phyloP scores from a whole-genome alignment of 2,888 invertebrate genomes.

The Entomobrya proxima region DNA sequence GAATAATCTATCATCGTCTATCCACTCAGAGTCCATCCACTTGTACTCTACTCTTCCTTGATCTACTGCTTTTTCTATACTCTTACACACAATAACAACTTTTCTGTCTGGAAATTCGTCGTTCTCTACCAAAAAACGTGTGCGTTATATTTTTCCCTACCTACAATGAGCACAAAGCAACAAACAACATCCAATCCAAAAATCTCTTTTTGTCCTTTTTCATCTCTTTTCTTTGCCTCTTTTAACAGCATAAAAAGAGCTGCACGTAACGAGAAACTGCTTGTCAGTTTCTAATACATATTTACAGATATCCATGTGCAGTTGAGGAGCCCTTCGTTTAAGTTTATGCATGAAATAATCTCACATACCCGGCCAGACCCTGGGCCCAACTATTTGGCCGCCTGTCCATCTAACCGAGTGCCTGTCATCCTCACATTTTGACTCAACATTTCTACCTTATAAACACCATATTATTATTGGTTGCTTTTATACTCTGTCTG shows the following conservation, averaged over 20 bases:
- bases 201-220: slow-evolving; percentile 70
- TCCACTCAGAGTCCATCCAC: slow-evolving; percentile 66
- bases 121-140: neutral
- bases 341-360: slow-evolving; percentile 47
- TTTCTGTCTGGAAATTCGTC: slow-evolving; percentile 37
- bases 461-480: slow-evolving; percentile 48
- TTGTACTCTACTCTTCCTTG: slow-evolving; percentile 48
- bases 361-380: slow-evolving; percentile 17
- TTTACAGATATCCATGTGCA: slow-evolving; percentile 15
- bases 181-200: slow-evolving; percentile 64
- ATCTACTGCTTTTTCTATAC: slow-evolving; percentile 33
- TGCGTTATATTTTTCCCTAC: slow-evolving; percentile 33
- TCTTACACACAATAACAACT: slow-evolving; percentile 22
- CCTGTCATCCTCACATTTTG: slow-evolving; percentile 59
- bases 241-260: slow-evolving; percentile 32
- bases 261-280: slow-evolving; percentile 26
- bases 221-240: slow-evolving; percentile 42
- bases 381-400: neutral
- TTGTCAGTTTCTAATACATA: slow-evolving; percentile 32
- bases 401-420: slow-evolving; percentile 47
- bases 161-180: slow-evolving; percentile 40
- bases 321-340: neutral
- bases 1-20: slow-evolving; percentile 75
- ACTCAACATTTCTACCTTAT: slow-evolving; percentile 39
- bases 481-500: slow-evolving; percentile 3